These are phyloP conservation scores for Nycteola revayana DNA, from an alignment of 2,888 invertebrate species.

Conservation along the genomic window DNA sequence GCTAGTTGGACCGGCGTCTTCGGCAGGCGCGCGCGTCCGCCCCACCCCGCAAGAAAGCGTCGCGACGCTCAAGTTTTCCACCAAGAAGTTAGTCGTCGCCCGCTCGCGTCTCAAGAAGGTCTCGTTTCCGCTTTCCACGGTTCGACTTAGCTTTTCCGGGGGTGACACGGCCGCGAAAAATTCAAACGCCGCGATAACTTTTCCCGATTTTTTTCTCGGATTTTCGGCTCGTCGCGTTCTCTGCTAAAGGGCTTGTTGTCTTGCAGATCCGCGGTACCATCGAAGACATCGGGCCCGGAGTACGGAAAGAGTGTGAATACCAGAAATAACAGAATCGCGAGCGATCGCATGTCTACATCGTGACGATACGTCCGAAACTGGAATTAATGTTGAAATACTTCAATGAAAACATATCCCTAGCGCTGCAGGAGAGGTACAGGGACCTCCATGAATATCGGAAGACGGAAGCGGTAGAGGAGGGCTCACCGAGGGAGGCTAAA, in stretches of 20 bases:
- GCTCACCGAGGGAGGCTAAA: slow-evolving; percentile 77
- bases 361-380: slow-evolving; percentile 73
- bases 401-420: slow-evolving; percentile 81
- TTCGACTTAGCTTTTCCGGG: slow-evolving; percentile 54
- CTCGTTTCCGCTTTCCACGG: slow-evolving; percentile 70
- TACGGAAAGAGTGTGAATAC: slow-evolving; percentile 32
- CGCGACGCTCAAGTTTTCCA: slow-evolving; percentile 81
- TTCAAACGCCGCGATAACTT: slow-evolving; percentile 31
- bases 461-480: slow-evolving; percentile 76
- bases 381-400: slow-evolving; percentile 82
- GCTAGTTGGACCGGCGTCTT: slow-evolving; percentile 81
- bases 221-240: slow-evolving; percentile 24
- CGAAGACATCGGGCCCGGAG: slow-evolving; percentile 36
- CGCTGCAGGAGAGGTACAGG: slow-evolving; percentile 81
- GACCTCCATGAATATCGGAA: slow-evolving; percentile 81
- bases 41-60: slow-evolving; percentile 80
- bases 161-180: slow-evolving; percentile 35
- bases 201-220: slow-evolving; percentile 23
- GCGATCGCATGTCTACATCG: slow-evolving; percentile 67
- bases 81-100: slow-evolving; percentile 83
- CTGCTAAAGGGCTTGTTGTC: slow-evolving; percentile 32
- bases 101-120: slow-evolving; percentile 81
- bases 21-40: slow-evolving; percentile 78
- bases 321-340: slow-evolving; percentile 36
- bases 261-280: slow-evolving; percentile 53